phyloP scores from a whole-genome alignment of 2,113 vertebrate genomes.

The Vidua chalybeata region DNA sequence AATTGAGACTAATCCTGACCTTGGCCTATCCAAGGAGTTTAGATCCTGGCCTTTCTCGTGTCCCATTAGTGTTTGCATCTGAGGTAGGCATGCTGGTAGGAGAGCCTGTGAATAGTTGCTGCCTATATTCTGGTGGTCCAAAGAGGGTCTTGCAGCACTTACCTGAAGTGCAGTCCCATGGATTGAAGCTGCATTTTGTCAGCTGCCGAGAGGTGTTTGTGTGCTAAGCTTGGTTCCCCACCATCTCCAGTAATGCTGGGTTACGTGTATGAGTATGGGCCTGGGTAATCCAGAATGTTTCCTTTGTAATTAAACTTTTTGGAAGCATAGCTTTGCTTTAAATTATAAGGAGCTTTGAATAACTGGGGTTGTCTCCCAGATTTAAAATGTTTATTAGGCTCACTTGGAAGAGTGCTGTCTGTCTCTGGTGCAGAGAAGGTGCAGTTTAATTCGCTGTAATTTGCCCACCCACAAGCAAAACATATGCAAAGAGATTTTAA shows the following conservation, averaged over 20 bases:
- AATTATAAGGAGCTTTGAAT: not conserved
- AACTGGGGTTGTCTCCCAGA: not conserved
- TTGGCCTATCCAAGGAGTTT: not conserved
- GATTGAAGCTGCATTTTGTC: not conserved
- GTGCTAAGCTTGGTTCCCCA: not conserved
- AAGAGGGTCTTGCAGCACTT: not conserved
- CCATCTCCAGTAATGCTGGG: not conserved
- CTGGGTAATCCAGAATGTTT: not conserved
- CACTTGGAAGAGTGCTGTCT: not conserved
- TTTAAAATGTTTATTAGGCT: not conserved
- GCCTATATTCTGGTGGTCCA: not conserved
- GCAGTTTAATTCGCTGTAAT: not conserved
- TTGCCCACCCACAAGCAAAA: not conserved
- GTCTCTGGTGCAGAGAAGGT: not conserved
- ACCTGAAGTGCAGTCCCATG: not conserved
- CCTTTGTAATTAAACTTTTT: constrained; percentile 5
- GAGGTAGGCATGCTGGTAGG: not conserved
- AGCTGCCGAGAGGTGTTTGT: not conserved
- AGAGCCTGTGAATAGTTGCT: not conserved
- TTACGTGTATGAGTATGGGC: not conserved
- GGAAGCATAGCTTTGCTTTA: not conserved
- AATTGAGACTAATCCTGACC: not conserved
- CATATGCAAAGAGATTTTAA: not conserved
- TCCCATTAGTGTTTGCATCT: not conserved
- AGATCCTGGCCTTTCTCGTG: not conserved